Evolutionary conservation across 2,888 invertebrate species (phyloP), one percentile per base, ranked within the genome.

Genomic region (Eulithis testata): DNA sequence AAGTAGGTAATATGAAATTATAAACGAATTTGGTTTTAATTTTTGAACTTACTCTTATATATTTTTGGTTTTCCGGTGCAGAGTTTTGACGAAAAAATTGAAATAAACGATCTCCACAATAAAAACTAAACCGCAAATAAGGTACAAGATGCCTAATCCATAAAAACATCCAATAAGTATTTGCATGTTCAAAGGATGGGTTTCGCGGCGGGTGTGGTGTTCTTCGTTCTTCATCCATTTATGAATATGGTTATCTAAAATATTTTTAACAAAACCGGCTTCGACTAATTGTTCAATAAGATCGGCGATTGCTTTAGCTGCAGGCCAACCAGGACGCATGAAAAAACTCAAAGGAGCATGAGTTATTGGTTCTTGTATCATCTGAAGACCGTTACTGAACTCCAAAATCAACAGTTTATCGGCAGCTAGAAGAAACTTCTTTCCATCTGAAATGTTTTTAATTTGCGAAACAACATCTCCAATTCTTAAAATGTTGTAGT

Each of bases 291-390:
- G 71, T 2, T 67, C 50, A 27, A 85, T 68, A 4, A 80, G 37
- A 7, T 56, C 27, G 37, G 76, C 70, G 1, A 88, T 63, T 49
- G 80, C 76, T 12, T 71, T 59, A 0, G 78, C 73, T 3, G 80
- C 86, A 8, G 84, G 79, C 88, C 90, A 89, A 1, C 84, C 82
- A 2, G 85, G 84, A 0, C 88, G 81, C 79, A 87, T 79, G n/a
- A 73, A 74, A 27, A 81, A 73, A 63, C 81, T 77, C 1, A 77
- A 68, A 2, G 81, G 80, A 6, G 76, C 63, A 8, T 63, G 66
- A 12, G 71, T 70, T 3, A 85, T 71, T 3, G 79, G 73, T 21
- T 80, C 73, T 0, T 80, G 69, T 3, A 89, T 63, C 60, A 80
- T 66, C 72, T 88, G 86, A 47, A 88, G 63, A 7, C 72, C 12